Evolutionary conservation across 2,113 vertebrate species (phyloP), one percentile per base, ranked within the genome.

Genomic region (Genyomyrus donnyi): DNA sequence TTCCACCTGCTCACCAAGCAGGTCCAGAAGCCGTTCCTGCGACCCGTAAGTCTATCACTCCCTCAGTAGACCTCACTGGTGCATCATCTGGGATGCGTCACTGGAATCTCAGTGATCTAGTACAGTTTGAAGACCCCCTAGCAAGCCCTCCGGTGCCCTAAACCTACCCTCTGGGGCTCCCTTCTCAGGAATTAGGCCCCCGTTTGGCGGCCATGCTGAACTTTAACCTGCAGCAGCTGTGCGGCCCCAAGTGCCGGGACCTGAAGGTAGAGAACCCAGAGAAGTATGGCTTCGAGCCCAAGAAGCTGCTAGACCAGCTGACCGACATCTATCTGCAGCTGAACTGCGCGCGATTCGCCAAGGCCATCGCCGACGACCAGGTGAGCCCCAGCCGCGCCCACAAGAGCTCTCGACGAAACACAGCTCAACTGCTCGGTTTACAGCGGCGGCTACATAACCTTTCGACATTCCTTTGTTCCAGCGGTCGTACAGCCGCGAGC

Each of bases 1-100:
- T 99, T 99, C 93, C 98, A 99, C 93, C 98, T 99, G 93, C 97
- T 99, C 91, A 99, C 98, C 91, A 99, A 99, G 95, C 98, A 99
- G 94, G 98, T 99, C 93, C 98, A 99, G 95, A 99, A 99, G 95
- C 98, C 98, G 88, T 99, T 99, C 94, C 97, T 99, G 93, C 96
- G 98, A 93, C 98, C 98, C 21, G 98, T 99, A 94, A 99, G 98
- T 97, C 87, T 49, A 5, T 11, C 11, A 21, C 5, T 77, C 62
- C 45, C 56, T 9, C 5, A 56, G 15, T 17, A 11, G 21, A 21
- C 10, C 39, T 24, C 56, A 42, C 45, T 21, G 42, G 83, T 48
- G 83, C 45, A 31, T 35, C 24, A 27, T 1, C 48, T n/a, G 8
- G 11, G 77, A 21, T 35, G 77, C 35, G 0, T 42, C 77, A 83